Conservation (phyloP, 2,113 vertebrate genomes). For the Recurvirostra avosetta region DNA sequence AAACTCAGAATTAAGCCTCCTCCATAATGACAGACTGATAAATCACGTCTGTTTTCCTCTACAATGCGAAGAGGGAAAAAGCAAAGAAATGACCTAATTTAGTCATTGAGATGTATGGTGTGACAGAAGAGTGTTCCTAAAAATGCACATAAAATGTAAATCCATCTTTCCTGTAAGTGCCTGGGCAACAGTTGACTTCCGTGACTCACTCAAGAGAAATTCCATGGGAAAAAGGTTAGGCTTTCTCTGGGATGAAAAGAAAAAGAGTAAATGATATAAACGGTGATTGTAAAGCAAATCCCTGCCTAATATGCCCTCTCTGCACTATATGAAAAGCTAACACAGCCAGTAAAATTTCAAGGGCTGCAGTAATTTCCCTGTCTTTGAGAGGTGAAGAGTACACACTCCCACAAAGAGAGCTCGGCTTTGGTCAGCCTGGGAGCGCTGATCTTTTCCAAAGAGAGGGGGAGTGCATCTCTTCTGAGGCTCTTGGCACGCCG, state of each 20-base stretch:
- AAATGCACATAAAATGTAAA: slow-evolving; percentile 43
- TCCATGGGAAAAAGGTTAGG: background rate
- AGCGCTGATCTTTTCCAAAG: background rate
- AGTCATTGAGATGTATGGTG: slow-evolving; percentile 17
- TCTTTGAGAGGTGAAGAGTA: background rate
- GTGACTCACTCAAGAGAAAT: slow-evolving; percentile 57
- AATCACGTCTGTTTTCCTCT: background rate
- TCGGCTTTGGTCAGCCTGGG: background rate
- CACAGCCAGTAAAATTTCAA: background rate
- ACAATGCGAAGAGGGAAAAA: background rate
- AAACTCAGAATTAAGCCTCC: background rate
- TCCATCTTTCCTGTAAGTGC: slow-evolving; percentile 51
- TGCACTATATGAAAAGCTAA: background rate
- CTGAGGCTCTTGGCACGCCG: background rate
- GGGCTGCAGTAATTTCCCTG: background rate
- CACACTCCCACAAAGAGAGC: background rate
- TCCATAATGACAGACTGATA: slow-evolving; percentile 30
- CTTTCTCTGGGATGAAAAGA: slow-evolving; percentile 3
- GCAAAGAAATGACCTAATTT: slow-evolving; percentile 48
- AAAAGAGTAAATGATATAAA: background rate
- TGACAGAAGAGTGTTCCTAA: slow-evolving; percentile 26
- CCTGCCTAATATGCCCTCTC: background rate
- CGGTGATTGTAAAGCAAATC: background rate
- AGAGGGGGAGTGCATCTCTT: background rate
- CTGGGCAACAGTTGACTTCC: slow-evolving; percentile 40